Conservation (phyloP, 2,888 invertebrate species). For the Phalangium opilio region DNA sequence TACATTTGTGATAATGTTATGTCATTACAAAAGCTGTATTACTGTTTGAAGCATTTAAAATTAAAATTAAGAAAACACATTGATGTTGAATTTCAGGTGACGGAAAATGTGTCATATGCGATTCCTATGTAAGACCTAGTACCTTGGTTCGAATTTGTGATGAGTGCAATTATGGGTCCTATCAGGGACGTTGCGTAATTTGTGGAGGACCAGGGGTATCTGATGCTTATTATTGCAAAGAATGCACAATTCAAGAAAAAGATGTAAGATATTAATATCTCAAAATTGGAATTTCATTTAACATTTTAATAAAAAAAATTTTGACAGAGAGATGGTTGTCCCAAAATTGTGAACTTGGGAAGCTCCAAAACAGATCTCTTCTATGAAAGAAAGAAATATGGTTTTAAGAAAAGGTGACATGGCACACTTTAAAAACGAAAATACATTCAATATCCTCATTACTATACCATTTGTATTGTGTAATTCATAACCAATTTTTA, state of each 20-base stretch:
- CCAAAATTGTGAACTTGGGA: slow-evolving; percentile 97
- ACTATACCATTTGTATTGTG: no score
- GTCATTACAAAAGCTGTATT: no score
- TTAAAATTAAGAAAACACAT: neutral
- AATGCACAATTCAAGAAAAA: slow-evolving; percentile 98
- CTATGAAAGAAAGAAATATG: slow-evolving; percentile 98
- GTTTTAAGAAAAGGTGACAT: slow-evolving; percentile 82
- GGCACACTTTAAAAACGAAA: no score
- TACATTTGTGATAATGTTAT: neutral
- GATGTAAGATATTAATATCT: slow-evolving; percentile 44
- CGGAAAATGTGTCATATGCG: slow-evolving; percentile 98
- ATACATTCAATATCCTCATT: no score
- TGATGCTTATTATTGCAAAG: slow-evolving; percentile 98
- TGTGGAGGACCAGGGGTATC: slow-evolving; percentile 98
- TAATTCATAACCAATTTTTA: no score
- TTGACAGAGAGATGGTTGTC: slow-evolving; percentile 89
- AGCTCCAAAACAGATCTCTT: slow-evolving; percentile 98
- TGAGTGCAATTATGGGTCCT: slow-evolving; percentile 98
- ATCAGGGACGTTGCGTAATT: slow-evolving; percentile 91
- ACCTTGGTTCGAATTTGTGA: slow-evolving; percentile 96
- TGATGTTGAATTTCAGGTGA: slow-evolving; percentile 42
- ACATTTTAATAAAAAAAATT: no score
- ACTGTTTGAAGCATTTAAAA: no score
- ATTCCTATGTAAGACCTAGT: slow-evolving; percentile 95
- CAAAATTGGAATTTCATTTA: no score